Base-by-base conservation (phyloP, 2,113 vertebrate species). In the Panthera leo region DNA sequence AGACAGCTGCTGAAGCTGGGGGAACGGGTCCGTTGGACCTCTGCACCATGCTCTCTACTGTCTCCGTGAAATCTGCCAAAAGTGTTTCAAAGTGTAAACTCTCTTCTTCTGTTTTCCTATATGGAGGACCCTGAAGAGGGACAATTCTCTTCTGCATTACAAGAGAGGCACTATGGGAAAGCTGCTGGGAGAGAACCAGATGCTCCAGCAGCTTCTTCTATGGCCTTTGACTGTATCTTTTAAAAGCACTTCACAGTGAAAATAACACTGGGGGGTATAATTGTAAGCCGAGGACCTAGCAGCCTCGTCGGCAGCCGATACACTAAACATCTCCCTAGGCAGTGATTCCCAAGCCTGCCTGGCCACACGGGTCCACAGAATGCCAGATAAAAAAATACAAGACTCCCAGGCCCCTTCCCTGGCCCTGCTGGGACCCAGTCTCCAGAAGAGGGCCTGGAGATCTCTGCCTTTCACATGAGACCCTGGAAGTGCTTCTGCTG, bases 41-140 rank as follows among this genome's bases (percentile, higher is more conserved):
- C 5, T 0, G 4, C 1, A 8, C 76, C 45, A 18, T 0, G 4
- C 42, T n/a, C 39, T 55, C 51, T 58, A 19, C 51, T 1, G 31
- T 21, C 39, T 78, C 12, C 7, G n/a, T 67, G 71, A 91, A 75
- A 39, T 71, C 9, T 94, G 58, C 85, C 42, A 45, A 14, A 27
- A 39, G 67, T 2, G 0, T 23, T 39, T 76, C 48, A 36, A 76
- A 14, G 85, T 53, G 21, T n/a, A n/a, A 92, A 58, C 31, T 6
- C 19, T n/a, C 21, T 25, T 80, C 48, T 70, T 67, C 42, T 51
- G 78, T 29, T 92, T 75, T 75, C 55, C 48, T 75, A 70, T 0
- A 31, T 19, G 4, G 42, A 73, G 18, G 68, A 55, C 13, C 29
- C 63, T 18, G 39, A 55, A 27, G 29, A 45, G n/a, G 48, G 21